Base-by-base conservation (phyloP, 2,888 invertebrate species). In the Gandaritis pyraliata region DNA sequence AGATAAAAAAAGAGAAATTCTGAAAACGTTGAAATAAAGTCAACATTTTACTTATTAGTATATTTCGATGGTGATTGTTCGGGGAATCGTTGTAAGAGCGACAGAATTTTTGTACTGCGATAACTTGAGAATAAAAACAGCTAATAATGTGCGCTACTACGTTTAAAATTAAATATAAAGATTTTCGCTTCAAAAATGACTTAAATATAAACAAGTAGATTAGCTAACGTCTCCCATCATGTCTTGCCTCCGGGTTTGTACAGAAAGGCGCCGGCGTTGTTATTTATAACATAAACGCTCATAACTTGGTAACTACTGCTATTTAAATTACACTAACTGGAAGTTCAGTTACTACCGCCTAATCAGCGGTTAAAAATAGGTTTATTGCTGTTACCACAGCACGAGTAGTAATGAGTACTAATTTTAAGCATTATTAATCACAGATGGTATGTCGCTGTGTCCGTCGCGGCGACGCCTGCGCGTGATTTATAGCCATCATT, bases 401-500 rank as follows among this genome's bases (percentile, higher is more conserved):
- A 16, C 41, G 39, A 51, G 15, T 46, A 47, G 15, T 33, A 51
- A 16, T 29, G 6, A 15, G 41, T 50, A 56, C 52, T 64, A 58
- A 58, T 47, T 33, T 59, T 52, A 66, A 77, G 70, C 72, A 70
- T 75, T n/a, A 81, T 82, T 80, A 81, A 85, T 83, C 79, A 80
- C 70, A 57, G 76, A 70, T 51, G 71, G 77, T 78, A 81, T 82
- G 83, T 80, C 77, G 72, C 85, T 75, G 72, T 70, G 80, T 81
- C 81, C 77, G 86, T 81, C 85, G 77, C 74, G 74, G 72, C 67
- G 76, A 72, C 74, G 70, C 73, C 63, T 50, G 64, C 69, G 64
- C 69, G 74, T 87, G 87, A 88, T 86, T 87, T 86, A 87, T 85
- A 68, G 61, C 69, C 71, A 77, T 86, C 85, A 82, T 87, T 87